These are phyloP conservation scores for Dendrolimus houi DNA, from an alignment of 2,888 invertebrate genomes.

Conservation along the genomic window DNA sequence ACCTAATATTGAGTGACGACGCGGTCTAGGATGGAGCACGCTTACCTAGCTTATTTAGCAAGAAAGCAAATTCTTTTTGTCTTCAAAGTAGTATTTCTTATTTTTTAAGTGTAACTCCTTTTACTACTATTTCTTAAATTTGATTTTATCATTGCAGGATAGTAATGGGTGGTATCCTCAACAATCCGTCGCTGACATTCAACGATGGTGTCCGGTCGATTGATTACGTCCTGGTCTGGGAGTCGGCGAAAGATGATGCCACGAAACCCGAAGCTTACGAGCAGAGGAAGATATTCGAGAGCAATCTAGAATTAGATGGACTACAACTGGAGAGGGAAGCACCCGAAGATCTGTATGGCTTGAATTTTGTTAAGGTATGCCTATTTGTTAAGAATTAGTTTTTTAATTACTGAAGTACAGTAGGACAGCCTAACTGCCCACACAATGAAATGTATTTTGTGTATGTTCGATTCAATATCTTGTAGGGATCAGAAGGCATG, in stretches of 20 bases:
- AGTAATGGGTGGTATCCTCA: conserved; percentile 53
- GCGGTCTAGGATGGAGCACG: too few species aligned
- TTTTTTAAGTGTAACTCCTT: too few species aligned
- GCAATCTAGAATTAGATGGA: conserved; percentile 84
- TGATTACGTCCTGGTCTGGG: conserved; percentile 89
- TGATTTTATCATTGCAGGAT: conserved; percentile 32
- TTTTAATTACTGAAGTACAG: too few species aligned
- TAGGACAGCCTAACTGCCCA: too few species aligned
- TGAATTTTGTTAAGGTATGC: conserved; percentile 85
- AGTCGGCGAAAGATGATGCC: conserved; percentile 73
- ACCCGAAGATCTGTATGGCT: conserved; percentile 76
- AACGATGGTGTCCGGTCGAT: conserved; percentile 82
- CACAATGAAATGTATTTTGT: too few species aligned
- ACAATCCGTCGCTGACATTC: conserved; percentile 79
- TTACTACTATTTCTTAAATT: background rate
- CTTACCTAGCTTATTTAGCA: too few species aligned
- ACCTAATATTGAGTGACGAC: too few species aligned
- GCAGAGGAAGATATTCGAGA: conserved; percentile 80
- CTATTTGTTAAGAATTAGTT: too few species aligned
- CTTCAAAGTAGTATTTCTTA: too few species aligned
- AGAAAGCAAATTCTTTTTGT: too few species aligned
- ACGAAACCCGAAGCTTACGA: conserved; percentile 50
- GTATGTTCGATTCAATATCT: too few species aligned
- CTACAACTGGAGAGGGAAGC: conserved; percentile 83
- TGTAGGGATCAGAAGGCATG: too few species aligned